Evolutionary conservation across 2,113 vertebrate genomes (phyloP).

Genomic region (Diphyllodes magnificus): DNA sequence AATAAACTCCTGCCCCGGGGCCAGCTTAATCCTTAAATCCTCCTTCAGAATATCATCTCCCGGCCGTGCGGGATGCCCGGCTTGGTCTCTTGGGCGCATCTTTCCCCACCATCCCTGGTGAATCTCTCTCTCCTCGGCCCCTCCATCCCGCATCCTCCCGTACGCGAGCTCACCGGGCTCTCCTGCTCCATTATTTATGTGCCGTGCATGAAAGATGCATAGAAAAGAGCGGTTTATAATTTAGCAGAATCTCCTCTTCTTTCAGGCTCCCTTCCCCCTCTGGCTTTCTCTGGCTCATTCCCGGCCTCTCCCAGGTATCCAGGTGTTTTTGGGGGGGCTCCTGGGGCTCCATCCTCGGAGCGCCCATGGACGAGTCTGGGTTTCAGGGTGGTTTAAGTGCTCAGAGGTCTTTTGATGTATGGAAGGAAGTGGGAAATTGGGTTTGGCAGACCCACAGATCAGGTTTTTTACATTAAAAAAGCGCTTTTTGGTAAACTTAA

Average conservation of each 20-base stretch:
- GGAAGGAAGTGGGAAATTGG: not conserved
- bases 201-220: slow-evolving; percentile 39
- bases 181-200: slow-evolving; percentile 46
- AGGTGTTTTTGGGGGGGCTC: not conserved
- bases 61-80: not conserved
- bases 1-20: slow-evolving; percentile 30
- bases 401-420: not conserved
- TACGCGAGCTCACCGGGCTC: not conserved
- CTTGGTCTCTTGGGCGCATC: not conserved
- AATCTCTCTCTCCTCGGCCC: not conserved
- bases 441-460: not conserved
- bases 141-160: not conserved
- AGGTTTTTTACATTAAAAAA: not conserved
- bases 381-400: not conserved
- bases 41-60: slow-evolving; percentile 17
- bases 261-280: slow-evolving; percentile 7
- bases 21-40: slow-evolving; percentile 60
- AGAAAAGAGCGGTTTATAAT: not conserved
- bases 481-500: not conserved
- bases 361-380: fast-evolving
- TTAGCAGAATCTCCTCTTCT: slow-evolving; percentile 40
- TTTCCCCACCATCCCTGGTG: not conserved
- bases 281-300: not conserved
- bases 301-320: fast-evolving
- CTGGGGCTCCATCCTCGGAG: fast-evolving